These are phyloP conservation scores for Gibbula magus DNA, from an alignment of 2,888 invertebrate species.

Conservation along the genomic window DNA sequence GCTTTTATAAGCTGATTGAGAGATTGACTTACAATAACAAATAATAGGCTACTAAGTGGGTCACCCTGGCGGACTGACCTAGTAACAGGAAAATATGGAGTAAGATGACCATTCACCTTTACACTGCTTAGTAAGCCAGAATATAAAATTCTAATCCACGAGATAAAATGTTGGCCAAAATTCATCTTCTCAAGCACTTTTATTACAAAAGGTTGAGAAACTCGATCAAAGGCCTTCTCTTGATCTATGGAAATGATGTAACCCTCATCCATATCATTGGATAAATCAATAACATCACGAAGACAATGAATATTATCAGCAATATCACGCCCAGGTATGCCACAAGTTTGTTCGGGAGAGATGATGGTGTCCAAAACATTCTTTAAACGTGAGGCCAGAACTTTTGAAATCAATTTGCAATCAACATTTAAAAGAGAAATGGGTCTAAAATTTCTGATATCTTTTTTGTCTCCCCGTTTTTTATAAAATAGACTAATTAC, in stretches of 20 bases:
- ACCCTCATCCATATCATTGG: neutral
- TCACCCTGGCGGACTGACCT: conserved; percentile 18
- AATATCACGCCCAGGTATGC: neutral
- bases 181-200: neutral
- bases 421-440: neutral
- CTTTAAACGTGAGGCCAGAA: neutral
- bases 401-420: neutral
- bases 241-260: neutral
- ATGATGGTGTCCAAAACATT: neutral
- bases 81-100: neutral
- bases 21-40: no score
- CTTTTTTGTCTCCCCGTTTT: neutral
- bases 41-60: conserved; percentile 4
- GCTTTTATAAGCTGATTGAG: no score
- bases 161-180: neutral
- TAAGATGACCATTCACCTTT: neutral
- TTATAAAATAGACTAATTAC: neutral
- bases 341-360: neutral
- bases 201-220: neutral
- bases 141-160: neutral
- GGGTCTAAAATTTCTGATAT: neutral
- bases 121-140: neutral
- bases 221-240: neutral
- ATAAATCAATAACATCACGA: neutral
- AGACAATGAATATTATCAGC: neutral